Percentiles rank a stretch among this genome's conserved stretches.
Evolutionary conservation across 2,113 vertebrate genomes (phyloP).

Genomic region (Scomber scombrus): DNA sequence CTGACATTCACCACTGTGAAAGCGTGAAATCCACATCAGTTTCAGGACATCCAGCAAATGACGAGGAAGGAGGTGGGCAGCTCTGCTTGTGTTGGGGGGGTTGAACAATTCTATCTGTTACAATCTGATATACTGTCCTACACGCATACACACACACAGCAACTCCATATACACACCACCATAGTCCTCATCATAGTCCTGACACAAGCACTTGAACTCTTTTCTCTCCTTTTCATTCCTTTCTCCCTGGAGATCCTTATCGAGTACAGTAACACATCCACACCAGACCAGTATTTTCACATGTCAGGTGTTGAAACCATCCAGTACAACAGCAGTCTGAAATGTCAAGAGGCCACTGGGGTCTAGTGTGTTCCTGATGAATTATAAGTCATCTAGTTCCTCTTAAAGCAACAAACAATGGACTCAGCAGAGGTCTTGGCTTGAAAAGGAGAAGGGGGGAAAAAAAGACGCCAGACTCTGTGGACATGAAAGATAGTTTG

Average conservation of each 20-base stretch:
- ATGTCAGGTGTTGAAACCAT: conserved; percentile 49
- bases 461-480: conserved; percentile 18
- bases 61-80: conserved; percentile 44
- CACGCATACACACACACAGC: conserved; percentile 6
- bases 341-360: conserved; percentile 51
- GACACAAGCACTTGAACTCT: conserved; percentile 6
- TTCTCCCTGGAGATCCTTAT: conserved; percentile 42
- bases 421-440: conserved; percentile 44
- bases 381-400: conserved; percentile 52
- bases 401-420: conserved; percentile 70
- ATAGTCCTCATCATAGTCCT: conserved; percentile 1
- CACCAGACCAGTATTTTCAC: conserved; percentile 31
- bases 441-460: conserved; percentile 13
- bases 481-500: conserved; percentile 59
- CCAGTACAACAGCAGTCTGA: conserved; percentile 37
- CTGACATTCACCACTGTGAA: conserved; percentile 50
- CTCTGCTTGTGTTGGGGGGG: neutral
- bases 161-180: conserved; percentile 23
- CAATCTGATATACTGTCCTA: conserved; percentile 45
- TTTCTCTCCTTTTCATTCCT: conserved; percentile 19
- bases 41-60: conserved; percentile 57
- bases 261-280: conserved; percentile 25
- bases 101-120: conserved; percentile 40
- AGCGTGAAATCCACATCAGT: conserved; percentile 59
- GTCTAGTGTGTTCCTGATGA: conserved; percentile 44